Conservation (phyloP, 1,140 invertebrate species). For the Cryptotermes secundus region DNA sequence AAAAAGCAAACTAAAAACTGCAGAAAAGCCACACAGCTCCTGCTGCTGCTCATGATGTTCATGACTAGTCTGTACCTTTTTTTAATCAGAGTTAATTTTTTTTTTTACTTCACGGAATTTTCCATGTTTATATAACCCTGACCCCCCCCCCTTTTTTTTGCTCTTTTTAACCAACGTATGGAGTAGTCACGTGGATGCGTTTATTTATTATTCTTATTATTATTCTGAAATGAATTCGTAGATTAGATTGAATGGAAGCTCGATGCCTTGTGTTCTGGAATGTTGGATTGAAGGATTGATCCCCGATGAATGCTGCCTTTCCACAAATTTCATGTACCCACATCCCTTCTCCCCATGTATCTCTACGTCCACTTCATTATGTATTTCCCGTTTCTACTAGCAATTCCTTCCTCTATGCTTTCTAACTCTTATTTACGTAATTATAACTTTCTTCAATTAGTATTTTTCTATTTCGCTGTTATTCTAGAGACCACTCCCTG, state of each 20-base stretch:
- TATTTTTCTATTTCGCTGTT: not conserved
- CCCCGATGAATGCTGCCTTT: not conserved
- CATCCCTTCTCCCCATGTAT: not conserved
- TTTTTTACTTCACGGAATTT: not conserved
- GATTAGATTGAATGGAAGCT: constrained; percentile 13
- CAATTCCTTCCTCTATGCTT: not conserved
- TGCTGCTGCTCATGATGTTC: not conserved
- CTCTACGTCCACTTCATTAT: not conserved
- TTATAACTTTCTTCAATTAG: not conserved
- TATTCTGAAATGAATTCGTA: constrained; percentile 17
- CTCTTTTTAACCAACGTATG: not conserved
- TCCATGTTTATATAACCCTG: not conserved
- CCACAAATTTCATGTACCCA: not conserved
- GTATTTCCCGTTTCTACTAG: not conserved
- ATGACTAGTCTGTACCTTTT: not conserved
- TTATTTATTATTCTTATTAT: not conserved
- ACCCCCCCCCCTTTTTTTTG: not conserved
- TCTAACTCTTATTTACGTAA: not conserved
- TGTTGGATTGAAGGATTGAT: not conserved
- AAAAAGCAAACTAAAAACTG: constrained; percentile 19
- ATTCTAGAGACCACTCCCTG: not conserved
- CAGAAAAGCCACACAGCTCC: constrained; percentile 9
- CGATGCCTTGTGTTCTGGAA: constrained; percentile 1
- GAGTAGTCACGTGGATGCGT: not conserved
- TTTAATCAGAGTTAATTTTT: not conserved